phyloP scores from a whole-genome alignment of 2,797 vertebrate genomes.

The Syncerus caffer region DNA sequence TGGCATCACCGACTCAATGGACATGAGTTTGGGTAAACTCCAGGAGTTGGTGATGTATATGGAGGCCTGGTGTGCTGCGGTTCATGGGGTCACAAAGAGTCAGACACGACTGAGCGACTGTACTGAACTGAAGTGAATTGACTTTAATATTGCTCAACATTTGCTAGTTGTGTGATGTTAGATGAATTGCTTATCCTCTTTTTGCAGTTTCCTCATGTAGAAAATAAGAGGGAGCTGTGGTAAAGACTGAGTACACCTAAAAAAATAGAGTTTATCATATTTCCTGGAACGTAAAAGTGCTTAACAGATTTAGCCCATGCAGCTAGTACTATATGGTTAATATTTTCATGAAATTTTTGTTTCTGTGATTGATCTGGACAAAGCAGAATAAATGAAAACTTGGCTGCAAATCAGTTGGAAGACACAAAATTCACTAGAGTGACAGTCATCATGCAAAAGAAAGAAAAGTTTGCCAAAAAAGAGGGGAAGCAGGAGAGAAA shows the following conservation, averaged over 20 bases:
- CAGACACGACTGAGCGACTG: fast-evolving
- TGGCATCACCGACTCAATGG: not conserved
- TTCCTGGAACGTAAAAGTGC: not conserved
- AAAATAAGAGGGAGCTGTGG: not conserved
- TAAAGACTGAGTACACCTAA: not conserved
- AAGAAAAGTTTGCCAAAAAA: not conserved
- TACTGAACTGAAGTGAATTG: not conserved
- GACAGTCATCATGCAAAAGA: not conserved
- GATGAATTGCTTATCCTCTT: not conserved
- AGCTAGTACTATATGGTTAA: not conserved
- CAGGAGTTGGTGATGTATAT: not conserved
- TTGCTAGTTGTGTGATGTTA: not conserved
- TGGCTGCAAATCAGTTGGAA: not conserved
- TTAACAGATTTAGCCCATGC: not conserved
- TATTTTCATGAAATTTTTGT: not conserved
- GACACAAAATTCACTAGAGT: not conserved
- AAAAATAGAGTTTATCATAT: not conserved
- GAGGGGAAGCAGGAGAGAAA: not conserved
- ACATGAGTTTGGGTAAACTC: not conserved
- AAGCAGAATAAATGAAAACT: not conserved
- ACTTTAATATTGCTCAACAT: not conserved
- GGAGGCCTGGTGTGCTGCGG: not conserved
- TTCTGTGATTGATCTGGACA: not conserved
- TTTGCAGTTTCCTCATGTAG: not conserved
- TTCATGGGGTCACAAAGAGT: not conserved